Base-by-base conservation (phyloP, 1,140 invertebrate species). In the Megalopta genalis region DNA sequence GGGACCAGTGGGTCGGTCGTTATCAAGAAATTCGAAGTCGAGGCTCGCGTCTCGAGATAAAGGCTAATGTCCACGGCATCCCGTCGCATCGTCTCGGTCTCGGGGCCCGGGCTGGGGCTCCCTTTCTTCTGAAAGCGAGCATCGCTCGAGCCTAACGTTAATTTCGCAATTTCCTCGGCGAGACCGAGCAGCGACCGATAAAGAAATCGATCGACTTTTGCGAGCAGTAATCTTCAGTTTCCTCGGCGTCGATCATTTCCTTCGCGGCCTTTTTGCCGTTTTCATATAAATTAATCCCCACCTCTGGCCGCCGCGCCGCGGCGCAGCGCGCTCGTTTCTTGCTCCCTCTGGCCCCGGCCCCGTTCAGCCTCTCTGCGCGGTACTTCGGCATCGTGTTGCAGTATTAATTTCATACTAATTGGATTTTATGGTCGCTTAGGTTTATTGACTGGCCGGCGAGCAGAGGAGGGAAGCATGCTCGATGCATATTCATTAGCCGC, bases 351-450 rank as follows among this genome's bases (percentile, higher is more conserved):
- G 10, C 42, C 14, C 49, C 49, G 14, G 49, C 9, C 16, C 23
- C 25, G 12, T 32, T 32, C 32, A 9, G 8, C n/a, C 54, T 57
- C 21, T 7, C 54, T 57, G 21, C 9, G 1, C 14, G 12, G 3
- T 52, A 37, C 42, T 65, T 25, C 49, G 32, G 16, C 52, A 37
- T 76, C 73, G 80, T 78, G 84, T 86, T 79, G 68, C 86, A 77
- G 87, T 91, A 91, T 90, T 91, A 91, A 91, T 90, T 90, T 90
- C 88, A 81, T 87, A 77, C 91, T 92, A 92, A 92, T 92, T 92
- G 91, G 90, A 92, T 92, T 92, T 91, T 92, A 91, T 91, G 90
- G 88, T 88, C 89, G 87, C 86, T 91, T 90, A 90, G 88, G 85
- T 92, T 92, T 91, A 92, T 91, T 89, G 87, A 84, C 84, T 88